Conservation (phyloP, 2,797 vertebrate genomes). For the Melopsittacus undulatus region DNA sequence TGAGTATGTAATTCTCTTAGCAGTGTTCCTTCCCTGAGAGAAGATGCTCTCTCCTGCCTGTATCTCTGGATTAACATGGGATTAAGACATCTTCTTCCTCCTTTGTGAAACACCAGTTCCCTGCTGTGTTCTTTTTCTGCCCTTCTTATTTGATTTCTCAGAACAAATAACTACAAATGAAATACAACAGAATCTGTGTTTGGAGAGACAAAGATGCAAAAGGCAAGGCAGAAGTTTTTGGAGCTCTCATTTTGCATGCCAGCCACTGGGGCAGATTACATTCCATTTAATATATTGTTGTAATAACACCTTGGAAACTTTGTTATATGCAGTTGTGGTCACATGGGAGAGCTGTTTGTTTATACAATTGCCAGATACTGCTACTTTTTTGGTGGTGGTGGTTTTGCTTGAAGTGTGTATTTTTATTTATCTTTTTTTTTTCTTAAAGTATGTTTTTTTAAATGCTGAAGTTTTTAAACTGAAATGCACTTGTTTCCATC, state of each 20-base stretch:
- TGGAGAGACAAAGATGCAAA: background rate
- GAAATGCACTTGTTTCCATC: constrained; percentile 14
- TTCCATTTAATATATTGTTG: background rate
- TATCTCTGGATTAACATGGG: background rate
- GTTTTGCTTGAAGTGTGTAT: background rate
- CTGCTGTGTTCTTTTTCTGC: background rate
- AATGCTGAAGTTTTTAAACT: background rate
- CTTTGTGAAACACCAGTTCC: background rate
- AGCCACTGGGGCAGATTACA: background rate
- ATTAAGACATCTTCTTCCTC: background rate
- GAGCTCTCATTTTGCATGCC: background rate
- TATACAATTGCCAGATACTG: background rate
- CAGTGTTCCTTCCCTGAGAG: background rate
- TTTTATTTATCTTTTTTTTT: background rate
- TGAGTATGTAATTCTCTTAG: background rate
- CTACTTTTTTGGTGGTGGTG: background rate
- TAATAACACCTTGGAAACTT: background rate
- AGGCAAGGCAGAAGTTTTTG: background rate
- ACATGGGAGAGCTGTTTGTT: background rate
- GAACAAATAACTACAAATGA: background rate
- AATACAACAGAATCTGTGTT: background rate
- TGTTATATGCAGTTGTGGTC: background rate
- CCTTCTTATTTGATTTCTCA: background rate
- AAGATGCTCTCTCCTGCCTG: background rate
- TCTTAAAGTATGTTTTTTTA: background rate